A percentile compares a stretch with the other conserved stretches of the same genome.
These are phyloP conservation scores for Clamator glandarius DNA, from an alignment of 2,797 vertebrate species.

Conservation along the genomic window DNA sequence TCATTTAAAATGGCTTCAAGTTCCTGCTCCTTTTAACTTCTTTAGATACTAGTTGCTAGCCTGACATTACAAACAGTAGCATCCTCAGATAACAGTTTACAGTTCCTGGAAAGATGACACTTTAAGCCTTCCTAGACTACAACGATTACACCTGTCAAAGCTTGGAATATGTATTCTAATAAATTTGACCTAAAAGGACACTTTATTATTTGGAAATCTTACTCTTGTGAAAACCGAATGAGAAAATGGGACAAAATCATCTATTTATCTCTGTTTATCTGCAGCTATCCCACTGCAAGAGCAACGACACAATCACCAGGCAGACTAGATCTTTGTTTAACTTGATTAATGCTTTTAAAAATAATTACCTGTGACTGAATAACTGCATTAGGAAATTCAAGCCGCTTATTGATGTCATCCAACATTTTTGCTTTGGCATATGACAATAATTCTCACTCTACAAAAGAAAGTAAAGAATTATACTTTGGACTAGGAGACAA, in stretches of 20 bases:
- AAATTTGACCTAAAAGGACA: not conserved
- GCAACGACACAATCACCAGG: not conserved
- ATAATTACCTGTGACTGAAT: conserved; percentile 90
- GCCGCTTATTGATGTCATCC: conserved; percentile 87
- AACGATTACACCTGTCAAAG: not conserved
- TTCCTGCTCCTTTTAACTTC: not conserved
- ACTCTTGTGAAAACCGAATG: not conserved
- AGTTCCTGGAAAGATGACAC: not conserved
- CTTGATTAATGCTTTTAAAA: not conserved
- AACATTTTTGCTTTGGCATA: conserved; percentile 74
- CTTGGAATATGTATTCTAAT: not conserved
- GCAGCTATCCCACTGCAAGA: not conserved
- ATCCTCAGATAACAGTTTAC: not conserved
- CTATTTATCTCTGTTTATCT: not conserved
- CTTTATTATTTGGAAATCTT: not conserved
- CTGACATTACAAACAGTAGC: not conserved
- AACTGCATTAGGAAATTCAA: conserved; percentile 90
- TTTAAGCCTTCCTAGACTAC: not conserved
- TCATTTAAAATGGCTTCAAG: not conserved
- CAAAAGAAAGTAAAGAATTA: conserved; percentile 47
- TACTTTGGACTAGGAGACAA: not conserved
- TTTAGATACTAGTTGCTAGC: not conserved
- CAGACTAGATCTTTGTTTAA: not conserved
- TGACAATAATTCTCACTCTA: conserved; percentile 37
- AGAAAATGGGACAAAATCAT: not conserved